These are phyloP conservation scores for Thecophora atra DNA, from an alignment of 2,888 invertebrate genomes.

Conservation along the genomic window DNA sequence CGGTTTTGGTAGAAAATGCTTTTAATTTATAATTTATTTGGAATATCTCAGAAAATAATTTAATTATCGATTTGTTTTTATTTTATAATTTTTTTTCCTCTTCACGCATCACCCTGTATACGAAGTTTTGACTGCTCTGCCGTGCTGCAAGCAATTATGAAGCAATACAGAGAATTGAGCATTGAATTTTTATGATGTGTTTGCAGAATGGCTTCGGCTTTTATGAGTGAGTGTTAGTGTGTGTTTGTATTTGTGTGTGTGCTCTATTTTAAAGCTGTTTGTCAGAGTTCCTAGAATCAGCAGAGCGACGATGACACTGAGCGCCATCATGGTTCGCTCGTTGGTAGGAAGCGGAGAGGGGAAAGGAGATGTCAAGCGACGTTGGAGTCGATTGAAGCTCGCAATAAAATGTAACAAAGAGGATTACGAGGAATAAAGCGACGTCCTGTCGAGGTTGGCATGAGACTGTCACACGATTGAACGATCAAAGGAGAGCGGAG, in stretches of 20 bases:
- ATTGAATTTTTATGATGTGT: conserved; percentile 59
- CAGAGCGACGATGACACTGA: background rate
- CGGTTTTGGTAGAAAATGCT: background rate
- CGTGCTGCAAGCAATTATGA: conserved; percentile 59
- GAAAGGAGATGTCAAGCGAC: background rate
- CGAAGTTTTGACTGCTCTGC: conserved; percentile 24
- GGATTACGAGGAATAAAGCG: conserved; percentile 25
- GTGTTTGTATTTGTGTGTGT: conserved; percentile 20
- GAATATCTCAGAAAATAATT: background rate
- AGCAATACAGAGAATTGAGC: conserved; percentile 55
- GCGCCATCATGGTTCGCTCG: background rate
- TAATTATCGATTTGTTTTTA: no score
- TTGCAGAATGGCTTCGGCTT: conserved; percentile 54
- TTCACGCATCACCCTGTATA: conserved; percentile 38
- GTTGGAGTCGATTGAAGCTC: background rate
- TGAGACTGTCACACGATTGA: conserved; percentile 3
- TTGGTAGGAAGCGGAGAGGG: background rate
- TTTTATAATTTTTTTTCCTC: background rate
- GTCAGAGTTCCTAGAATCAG: conserved; percentile 15
- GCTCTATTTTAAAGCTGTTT: conserved; percentile 34
- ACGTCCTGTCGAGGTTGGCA: conserved; percentile 22
- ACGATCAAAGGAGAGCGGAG: no score
- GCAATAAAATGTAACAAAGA: conserved; percentile 36
- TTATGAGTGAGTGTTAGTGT: conserved; percentile 13
- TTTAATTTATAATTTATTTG: background rate